Evolutionary conservation across 2,888 invertebrate genomes (phyloP).

Genomic region (Proisotoma minuta): DNA sequence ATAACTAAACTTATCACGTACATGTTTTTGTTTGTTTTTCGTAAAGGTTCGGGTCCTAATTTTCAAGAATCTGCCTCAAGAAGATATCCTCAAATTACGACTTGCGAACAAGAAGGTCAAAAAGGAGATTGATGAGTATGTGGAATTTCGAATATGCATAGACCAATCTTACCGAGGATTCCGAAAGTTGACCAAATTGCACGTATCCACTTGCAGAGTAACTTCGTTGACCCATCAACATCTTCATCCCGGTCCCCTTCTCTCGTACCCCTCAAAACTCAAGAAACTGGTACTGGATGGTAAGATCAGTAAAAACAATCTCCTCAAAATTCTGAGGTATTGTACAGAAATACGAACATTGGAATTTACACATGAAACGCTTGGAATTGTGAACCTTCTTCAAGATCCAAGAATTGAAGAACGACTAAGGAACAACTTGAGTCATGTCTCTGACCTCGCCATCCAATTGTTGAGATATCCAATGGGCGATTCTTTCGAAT

Average conservation of each 20-base stretch:
- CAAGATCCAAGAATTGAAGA: slow-evolving; percentile 10
- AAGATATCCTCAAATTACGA: slow-evolving; percentile 28
- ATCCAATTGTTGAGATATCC: slow-evolving; percentile 41
- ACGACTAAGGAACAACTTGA: slow-evolving; percentile 16
- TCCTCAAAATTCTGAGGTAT: slow-evolving; percentile 30
- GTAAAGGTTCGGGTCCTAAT: slow-evolving; percentile 35
- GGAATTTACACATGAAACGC: slow-evolving; percentile 39
- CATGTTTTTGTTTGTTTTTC: slow-evolving; percentile 3
- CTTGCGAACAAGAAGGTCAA: slow-evolving; percentile 24
- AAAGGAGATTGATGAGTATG: slow-evolving; percentile 35
- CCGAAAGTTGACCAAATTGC: slow-evolving; percentile 25
- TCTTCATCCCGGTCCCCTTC: slow-evolving; percentile 6
- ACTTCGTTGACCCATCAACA: slow-evolving; percentile 22
- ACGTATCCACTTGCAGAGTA: slow-evolving; percentile 30
- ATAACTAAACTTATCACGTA: neutral
- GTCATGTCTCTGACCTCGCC: slow-evolving; percentile 26
- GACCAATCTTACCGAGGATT: slow-evolving; percentile 32
- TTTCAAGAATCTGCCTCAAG: slow-evolving; percentile 22
- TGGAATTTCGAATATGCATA: slow-evolving; percentile 36
- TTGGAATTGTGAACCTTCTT: slow-evolving; percentile 32
- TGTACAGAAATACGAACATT: slow-evolving; percentile 29
- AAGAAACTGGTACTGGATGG: slow-evolving; percentile 41
- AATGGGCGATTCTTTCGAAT: slow-evolving; percentile 27
- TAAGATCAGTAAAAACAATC: slow-evolving; percentile 19
- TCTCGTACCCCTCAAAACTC: slow-evolving; percentile 25